A percentile compares a stretch with the other conserved stretches of the same genome.
These are phyloP conservation scores for Fragum whitleyi DNA, from an alignment of 2,888 invertebrate species.

Conservation along the genomic window DNA sequence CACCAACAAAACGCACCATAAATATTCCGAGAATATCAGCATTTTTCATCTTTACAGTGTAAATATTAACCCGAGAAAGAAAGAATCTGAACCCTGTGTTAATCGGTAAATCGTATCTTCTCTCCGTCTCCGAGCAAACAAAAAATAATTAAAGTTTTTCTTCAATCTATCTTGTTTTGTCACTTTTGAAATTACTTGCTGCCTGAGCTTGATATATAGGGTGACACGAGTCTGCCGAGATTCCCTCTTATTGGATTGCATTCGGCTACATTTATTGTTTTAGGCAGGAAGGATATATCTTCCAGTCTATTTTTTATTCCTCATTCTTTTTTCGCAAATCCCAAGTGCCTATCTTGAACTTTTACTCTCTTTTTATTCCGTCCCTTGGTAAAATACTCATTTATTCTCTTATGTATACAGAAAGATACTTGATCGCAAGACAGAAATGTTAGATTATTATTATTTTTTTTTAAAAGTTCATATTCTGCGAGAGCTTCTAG, in stretches of 20 bases:
- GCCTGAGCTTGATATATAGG: conserved; percentile 54
- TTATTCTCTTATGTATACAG: neutral
- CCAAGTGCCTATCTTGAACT: neutral
- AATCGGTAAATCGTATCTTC: conserved; percentile 15
- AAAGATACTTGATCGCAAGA: too few species aligned
- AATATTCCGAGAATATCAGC: conserved; percentile 1
- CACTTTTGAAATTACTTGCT: conserved; percentile 42
- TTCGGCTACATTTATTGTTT: conserved; percentile 34
- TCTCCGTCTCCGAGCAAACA: conserved; percentile 31
- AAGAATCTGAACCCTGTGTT: neutral
- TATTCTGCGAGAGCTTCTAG: too few species aligned
- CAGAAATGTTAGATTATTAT: too few species aligned
- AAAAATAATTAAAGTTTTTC: conserved; percentile 53
- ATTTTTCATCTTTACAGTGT: conserved; percentile 5
- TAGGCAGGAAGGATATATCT: conserved; percentile 29
- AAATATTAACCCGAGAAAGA: conserved; percentile 19
- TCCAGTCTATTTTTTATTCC: conserved; percentile 2
- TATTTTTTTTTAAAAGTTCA: too few species aligned
- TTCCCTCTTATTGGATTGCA: conserved; percentile 36
- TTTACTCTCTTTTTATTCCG: neutral
- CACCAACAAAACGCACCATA: neutral
- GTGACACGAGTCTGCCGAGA: conserved; percentile 55
- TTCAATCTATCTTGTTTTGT: conserved; percentile 53
- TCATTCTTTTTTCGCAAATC: neutral
- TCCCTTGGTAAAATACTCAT: neutral